These are phyloP conservation scores for Argyresthia albistria DNA, from an alignment of 2,888 invertebrate species.

Conservation along the genomic window DNA sequence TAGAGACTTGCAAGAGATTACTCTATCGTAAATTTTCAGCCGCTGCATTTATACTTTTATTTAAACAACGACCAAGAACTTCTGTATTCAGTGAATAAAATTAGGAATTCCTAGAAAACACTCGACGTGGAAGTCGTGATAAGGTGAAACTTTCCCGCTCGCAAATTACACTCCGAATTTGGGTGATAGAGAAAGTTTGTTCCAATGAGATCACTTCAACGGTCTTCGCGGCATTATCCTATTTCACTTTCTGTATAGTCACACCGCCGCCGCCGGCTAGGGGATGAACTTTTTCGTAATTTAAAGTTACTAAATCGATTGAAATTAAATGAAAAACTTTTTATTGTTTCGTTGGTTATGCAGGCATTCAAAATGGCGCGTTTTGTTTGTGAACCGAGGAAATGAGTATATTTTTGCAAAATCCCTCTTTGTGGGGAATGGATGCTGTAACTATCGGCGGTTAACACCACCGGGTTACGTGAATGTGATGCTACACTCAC, in stretches of 20 bases:
- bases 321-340: background rate
- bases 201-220: constrained; percentile 60
- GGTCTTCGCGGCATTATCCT: constrained; percentile 45
- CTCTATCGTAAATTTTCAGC: background rate
- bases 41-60: constrained; percentile 3
- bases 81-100: constrained; percentile 38
- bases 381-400: background rate
- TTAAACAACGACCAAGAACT: constrained; percentile 19
- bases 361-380: background rate
- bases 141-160: constrained; percentile 61
- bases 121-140: constrained; percentile 67
- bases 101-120: constrained; percentile 57
- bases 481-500: constrained; percentile 35
- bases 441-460: constrained; percentile 33
- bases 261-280: constrained; percentile 10
- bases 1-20: no score
- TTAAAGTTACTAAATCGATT: constrained; percentile 1
- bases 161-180: constrained; percentile 65
- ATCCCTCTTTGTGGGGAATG: constrained; percentile 27
- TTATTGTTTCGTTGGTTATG: background rate
- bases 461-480: constrained; percentile 29
- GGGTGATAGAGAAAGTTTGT: constrained; percentile 63
- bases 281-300: background rate
- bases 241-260: constrained; percentile 42
- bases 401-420: background rate